Percentiles rank a stretch among this genome's conserved stretches.
Evolutionary conservation across 2,888 invertebrate species (phyloP).

Genomic region (Campoplex nolae): DNA sequence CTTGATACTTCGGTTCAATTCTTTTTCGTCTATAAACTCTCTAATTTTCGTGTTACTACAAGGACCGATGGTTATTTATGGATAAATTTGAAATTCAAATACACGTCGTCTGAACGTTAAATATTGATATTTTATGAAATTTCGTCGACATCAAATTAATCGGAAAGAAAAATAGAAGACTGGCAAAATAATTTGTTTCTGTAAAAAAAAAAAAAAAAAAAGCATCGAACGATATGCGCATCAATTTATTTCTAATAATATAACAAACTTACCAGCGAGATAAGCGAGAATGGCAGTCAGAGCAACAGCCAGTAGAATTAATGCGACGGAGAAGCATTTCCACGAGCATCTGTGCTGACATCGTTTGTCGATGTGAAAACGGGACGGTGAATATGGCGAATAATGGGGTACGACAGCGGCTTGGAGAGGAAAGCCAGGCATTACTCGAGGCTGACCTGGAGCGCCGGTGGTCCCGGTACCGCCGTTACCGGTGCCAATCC

Average conservation of each 20-base stretch:
- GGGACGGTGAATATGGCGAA: slow-evolving; percentile 95
- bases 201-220: too few relatives aligned
- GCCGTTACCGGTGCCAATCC: slow-evolving; percentile 84
- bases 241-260: not conserved
- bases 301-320: slow-evolving; percentile 95
- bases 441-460: slow-evolving; percentile 92
- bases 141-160: not conserved
- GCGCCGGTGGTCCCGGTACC: slow-evolving; percentile 88
- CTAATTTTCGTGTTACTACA: not conserved
- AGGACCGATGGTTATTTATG: not conserved
- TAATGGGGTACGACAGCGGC: slow-evolving; percentile 91
- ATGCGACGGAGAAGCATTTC: slow-evolving; percentile 97
- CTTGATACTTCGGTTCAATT: not conserved
- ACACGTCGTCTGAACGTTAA: not conserved
- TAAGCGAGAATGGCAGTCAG: slow-evolving; percentile 97
- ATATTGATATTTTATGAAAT: not conserved
- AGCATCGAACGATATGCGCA: too few relatives aligned
- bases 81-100: slow-evolving; percentile 7
- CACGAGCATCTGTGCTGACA: slow-evolving; percentile 98
- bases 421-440: slow-evolving; percentile 95
- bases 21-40: not conserved
- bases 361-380: slow-evolving; percentile 97
- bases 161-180: not conserved
- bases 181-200: not conserved
- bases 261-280: slow-evolving; percentile 93